A percentile compares a stretch with the other conserved stretches of the same genome.
Conservation (phyloP, 2,797 vertebrate species). For the Sebastes trivittatus region DNA sequence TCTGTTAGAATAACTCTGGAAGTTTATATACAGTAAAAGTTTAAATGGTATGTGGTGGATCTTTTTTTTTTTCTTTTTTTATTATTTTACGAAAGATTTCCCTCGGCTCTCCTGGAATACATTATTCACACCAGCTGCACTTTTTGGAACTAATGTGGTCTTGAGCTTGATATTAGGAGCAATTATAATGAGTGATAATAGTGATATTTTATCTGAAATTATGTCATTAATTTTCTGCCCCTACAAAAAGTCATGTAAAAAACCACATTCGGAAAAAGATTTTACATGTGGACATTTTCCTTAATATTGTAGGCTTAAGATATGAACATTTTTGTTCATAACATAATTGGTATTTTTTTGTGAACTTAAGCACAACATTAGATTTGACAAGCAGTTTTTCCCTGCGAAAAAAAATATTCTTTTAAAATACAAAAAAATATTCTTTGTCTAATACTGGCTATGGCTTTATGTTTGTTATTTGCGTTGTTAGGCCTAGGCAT, state of each 20-base stretch:
- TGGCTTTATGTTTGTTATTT: neutral
- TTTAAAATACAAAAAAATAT: neutral
- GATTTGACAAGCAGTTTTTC: neutral
- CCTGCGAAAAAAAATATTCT: neutral
- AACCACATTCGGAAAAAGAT: neutral
- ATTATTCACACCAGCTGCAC: slow-evolving; percentile 53
- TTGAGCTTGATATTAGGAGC: slow-evolving; percentile 38
- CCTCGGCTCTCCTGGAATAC: slow-evolving; percentile 42
- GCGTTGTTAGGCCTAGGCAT: too few species aligned
- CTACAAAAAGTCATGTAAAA: slow-evolving; percentile 18
- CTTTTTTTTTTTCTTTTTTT: neutral
- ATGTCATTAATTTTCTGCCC: slow-evolving; percentile 31
- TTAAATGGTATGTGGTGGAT: neutral
- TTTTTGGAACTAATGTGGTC: slow-evolving; percentile 35
- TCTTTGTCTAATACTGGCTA: neutral
- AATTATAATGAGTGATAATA: slow-evolving; percentile 40
- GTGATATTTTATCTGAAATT: slow-evolving; percentile 45
- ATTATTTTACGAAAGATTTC: slow-evolving; percentile 37
- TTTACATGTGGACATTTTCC: neutral
- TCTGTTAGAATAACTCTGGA: slow-evolving; percentile 8
- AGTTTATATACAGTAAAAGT: slow-evolving; percentile 40
- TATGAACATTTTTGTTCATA: neutral
- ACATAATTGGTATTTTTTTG: neutral
- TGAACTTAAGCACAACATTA: neutral
- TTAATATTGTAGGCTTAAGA: neutral